Conservation (phyloP, 2,888 invertebrate species). For the Netelia fuscicornis region DNA sequence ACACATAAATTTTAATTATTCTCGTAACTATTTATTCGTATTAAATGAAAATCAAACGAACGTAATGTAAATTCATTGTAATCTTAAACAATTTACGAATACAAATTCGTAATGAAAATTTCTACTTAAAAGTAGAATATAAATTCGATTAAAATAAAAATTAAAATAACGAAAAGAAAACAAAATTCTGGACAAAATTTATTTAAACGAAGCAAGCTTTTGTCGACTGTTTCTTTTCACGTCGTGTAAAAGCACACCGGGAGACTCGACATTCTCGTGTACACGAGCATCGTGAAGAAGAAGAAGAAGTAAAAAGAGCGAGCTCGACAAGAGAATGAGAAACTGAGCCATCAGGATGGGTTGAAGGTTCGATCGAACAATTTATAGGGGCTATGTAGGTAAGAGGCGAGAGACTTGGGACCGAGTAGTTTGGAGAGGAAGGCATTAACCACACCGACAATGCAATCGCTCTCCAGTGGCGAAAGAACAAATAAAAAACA, state of each 20-base stretch:
- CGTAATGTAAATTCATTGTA: background rate
- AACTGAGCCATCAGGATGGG: conserved; percentile 9
- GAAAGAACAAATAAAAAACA: background rate
- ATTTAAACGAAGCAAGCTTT: background rate
- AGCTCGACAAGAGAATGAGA: conserved; percentile 8
- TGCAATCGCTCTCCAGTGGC: conserved; percentile 42
- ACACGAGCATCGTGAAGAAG: background rate
- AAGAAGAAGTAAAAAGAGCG: conserved; percentile 1
- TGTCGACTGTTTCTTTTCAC: too few species aligned
- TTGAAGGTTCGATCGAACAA: conserved; percentile 41
- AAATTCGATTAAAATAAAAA: too few species aligned
- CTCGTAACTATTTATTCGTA: too few species aligned
- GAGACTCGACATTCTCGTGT: background rate
- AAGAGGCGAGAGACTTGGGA: conserved; percentile 3
- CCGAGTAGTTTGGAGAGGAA: conserved; percentile 35
- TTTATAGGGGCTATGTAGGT: background rate
- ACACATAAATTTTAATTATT: background rate
- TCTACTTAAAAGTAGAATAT: too few species aligned
- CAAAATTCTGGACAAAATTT: background rate
- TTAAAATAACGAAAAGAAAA: too few species aligned
- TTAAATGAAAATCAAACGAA: background rate
- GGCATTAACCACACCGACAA: conserved; percentile 45
- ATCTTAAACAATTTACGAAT: background rate
- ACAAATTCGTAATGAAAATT: too few species aligned
- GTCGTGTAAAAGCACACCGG: background rate